Conservation (phyloP, 2,888 invertebrate species). For the Epinotia nisella region DNA sequence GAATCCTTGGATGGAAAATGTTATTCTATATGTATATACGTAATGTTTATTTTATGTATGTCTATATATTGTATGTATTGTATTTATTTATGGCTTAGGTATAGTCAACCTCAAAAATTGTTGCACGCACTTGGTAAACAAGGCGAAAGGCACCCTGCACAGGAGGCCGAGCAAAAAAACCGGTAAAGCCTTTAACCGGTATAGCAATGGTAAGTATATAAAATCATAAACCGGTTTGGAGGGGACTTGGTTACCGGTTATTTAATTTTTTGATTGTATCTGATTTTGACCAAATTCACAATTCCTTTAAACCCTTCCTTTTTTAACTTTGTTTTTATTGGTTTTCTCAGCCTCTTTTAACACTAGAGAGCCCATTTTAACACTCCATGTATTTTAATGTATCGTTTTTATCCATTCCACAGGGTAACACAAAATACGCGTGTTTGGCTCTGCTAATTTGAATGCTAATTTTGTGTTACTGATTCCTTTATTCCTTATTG, state of each 20-base stretch:
- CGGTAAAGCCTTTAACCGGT: conserved; percentile 25
- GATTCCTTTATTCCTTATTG: too few relatives aligned
- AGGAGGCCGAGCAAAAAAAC: conserved; percentile 32
- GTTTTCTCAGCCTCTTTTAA: too few relatives aligned
- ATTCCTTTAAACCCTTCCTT: not conserved
- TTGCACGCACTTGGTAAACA: conserved; percentile 31
- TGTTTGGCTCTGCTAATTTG: not conserved
- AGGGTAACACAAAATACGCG: not conserved
- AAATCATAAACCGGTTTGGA: conserved; percentile 9
- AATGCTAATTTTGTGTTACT: too few relatives aligned
- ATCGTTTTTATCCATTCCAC: not conserved
- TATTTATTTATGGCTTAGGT: conserved; percentile 34
- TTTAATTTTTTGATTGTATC: not conserved
- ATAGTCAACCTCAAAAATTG: conserved; percentile 30
- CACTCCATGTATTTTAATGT: not conserved
- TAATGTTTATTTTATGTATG: not conserved
- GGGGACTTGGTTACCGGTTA: not conserved
- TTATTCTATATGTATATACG: not conserved
- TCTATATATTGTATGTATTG: conserved; percentile 1
- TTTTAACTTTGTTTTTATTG: not conserved
- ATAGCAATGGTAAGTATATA: conserved; percentile 9
- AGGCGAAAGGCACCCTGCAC: conserved; percentile 24
- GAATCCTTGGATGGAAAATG: not conserved
- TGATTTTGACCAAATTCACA: not conserved
- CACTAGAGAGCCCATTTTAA: not conserved